Percentiles rank a stretch among this genome's conserved stretches.
Conservation (phyloP, 2,888 invertebrate genomes). For the Iphiclides podalirius region DNA sequence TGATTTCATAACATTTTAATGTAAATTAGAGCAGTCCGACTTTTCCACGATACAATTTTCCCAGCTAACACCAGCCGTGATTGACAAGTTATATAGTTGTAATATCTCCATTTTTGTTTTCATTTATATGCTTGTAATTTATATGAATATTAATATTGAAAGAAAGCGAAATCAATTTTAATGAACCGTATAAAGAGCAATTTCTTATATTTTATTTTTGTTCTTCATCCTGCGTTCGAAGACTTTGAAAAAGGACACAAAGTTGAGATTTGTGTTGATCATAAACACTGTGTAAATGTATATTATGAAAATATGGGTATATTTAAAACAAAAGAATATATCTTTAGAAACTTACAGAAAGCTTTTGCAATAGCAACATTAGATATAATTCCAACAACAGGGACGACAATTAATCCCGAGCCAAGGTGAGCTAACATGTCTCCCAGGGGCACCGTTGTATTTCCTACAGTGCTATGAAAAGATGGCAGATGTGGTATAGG, state of each 20-base stretch:
- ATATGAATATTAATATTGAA: no score
- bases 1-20: conserved; percentile 18
- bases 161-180: no score
- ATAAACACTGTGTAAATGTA: no score
- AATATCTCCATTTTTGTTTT: no score
- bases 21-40: conserved; percentile 17
- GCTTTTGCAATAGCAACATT: conserved; percentile 92
- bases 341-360: conserved; percentile 85
- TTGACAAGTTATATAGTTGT: not conserved
- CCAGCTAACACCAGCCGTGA: conserved; percentile 6
- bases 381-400: conserved; percentile 86
- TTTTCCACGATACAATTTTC: conserved; percentile 16
- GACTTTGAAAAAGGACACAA: no score
- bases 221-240: no score
- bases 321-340: no score
- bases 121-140: no score
- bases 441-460: conserved; percentile 68
- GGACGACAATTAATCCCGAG: conserved; percentile 84
- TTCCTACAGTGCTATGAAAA: conserved; percentile 69
- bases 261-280: no score
- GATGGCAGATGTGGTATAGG: conserved; percentile 77
- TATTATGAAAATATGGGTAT: no score
- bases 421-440: conserved; percentile 83
- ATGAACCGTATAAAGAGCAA: no score
- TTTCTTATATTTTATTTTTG: no score